A percentile compares a stretch with the other conserved stretches of the same genome.
These are phyloP conservation scores for Temnothorax ravouxi DNA, from an alignment of 2,888 invertebrate genomes.

Conservation along the genomic window DNA sequence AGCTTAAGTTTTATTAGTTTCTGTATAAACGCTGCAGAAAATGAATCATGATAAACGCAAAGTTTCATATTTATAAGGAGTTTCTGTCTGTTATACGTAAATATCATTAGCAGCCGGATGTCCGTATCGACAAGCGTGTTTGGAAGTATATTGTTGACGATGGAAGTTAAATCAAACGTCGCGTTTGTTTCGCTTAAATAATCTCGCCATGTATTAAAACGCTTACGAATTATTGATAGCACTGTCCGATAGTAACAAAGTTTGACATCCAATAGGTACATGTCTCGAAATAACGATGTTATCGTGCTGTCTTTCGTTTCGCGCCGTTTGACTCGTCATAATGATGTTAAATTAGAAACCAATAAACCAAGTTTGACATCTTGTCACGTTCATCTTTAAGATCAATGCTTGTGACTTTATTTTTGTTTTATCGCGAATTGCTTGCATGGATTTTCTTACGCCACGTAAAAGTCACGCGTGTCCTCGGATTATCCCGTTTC, in stretches of 20 bases:
- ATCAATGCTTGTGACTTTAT: neutral
- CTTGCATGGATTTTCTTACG: neutral
- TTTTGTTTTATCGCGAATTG: neutral
- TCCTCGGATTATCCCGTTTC: constrained; percentile 2
- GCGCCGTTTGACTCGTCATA: neutral
- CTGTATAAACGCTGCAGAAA: constrained; percentile 1
- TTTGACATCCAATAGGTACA: neutral
- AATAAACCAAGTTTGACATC: neutral
- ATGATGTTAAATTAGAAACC: neutral
- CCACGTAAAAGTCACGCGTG: neutral
- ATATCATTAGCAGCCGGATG: neutral
- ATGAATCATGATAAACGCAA: neutral
- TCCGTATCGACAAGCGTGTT: neutral
- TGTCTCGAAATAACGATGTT: neutral
- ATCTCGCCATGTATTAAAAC: neutral
- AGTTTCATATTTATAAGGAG: constrained; percentile 14
- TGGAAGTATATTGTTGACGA: neutral
- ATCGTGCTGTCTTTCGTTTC: neutral
- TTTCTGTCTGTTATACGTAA: constrained; percentile 20
- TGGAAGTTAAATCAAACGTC: neutral
- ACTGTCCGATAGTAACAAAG: neutral
- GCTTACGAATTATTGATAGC: neutral
- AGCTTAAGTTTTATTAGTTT: constrained; percentile 40
- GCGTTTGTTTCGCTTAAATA: constrained; percentile 10
- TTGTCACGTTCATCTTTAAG: neutral